Percentiles rank a stretch among this genome's conserved stretches.
Conservation (phyloP, 2,113 vertebrate genomes). For the Forbesichthys papilliferus region DNA sequence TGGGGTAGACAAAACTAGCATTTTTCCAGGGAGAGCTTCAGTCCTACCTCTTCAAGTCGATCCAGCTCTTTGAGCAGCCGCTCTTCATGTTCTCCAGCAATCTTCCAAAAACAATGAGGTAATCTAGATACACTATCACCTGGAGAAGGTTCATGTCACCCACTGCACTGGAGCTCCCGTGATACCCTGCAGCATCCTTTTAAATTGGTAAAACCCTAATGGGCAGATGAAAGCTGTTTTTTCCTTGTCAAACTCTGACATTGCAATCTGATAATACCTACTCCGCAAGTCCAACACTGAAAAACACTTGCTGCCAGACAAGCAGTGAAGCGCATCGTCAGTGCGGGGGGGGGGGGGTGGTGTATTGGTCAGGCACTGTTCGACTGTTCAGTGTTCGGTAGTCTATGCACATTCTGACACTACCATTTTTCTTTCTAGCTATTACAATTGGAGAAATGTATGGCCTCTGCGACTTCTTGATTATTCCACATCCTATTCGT, state of each 20-base stretch:
- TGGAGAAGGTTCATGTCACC: too few species aligned
- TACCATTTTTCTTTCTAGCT: constrained; percentile 20
- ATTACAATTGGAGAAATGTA: constrained; percentile 20
- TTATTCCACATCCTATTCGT: constrained; percentile 19
- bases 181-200: too few species aligned
- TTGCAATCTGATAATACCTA: too few species aligned
- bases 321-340: not conserved
- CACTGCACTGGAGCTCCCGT: too few species aligned
- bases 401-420: constrained; percentile 14
- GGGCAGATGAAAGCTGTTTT: too few species aligned
- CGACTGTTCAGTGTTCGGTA: not conserved
- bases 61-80: not conserved
- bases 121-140: too few species aligned
- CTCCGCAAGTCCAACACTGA: not conserved
- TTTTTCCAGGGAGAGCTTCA: not conserved
- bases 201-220: too few species aligned
- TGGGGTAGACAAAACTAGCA: not conserved
- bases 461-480: constrained; percentile 16
- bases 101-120: not conserved
- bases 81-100: not conserved
- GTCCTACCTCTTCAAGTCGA: not conserved
- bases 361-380: not conserved
- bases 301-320: constrained; percentile 2
- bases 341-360: not conserved
- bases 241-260: too few species aligned